A percentile compares a stretch with the other conserved stretches of the same genome.
phyloP scores from a whole-genome alignment of 1,140 invertebrate species.

The Ceratoteleas bidentatus region DNA sequence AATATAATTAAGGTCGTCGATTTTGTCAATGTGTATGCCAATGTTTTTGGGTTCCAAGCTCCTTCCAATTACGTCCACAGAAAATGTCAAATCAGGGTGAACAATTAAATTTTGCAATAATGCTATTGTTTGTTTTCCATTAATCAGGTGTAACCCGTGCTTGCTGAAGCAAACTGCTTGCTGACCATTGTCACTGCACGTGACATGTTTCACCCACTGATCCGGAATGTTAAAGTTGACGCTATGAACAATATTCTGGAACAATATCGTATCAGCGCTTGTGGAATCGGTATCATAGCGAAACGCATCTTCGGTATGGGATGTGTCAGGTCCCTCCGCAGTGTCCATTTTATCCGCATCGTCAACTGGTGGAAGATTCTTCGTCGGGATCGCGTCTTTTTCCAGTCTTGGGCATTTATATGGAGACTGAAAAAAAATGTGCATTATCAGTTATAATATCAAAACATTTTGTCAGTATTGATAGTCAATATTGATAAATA shows the following conservation, averaged over 20 bases:
- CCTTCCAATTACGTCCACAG: not conserved
- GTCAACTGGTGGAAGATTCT: not conserved
- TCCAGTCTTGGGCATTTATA: not conserved
- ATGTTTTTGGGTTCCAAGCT: not conserved
- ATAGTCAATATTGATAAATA: no score
- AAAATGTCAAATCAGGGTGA: not conserved
- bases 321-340: not conserved
- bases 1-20: not conserved
- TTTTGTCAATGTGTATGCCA: not conserved
- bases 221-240: not conserved
- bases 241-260: not conserved
- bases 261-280: not conserved
- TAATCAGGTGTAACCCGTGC: not conserved
- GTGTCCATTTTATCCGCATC: not conserved
- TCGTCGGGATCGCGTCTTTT: not conserved
- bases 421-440: not conserved
- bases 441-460: no score
- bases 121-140: not conserved
- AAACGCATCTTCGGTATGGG: not conserved
- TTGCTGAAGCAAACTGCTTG: slow-evolving; percentile 1
- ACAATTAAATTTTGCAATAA: no score
- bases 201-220: not conserved
- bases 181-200: not conserved
- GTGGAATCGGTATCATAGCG: not conserved
- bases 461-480: no score